Evolutionary conservation across 2,797 vertebrate genomes (phyloP), one percentile per base, ranked within the genome.

Genomic region (Sebastes minor): DNA sequence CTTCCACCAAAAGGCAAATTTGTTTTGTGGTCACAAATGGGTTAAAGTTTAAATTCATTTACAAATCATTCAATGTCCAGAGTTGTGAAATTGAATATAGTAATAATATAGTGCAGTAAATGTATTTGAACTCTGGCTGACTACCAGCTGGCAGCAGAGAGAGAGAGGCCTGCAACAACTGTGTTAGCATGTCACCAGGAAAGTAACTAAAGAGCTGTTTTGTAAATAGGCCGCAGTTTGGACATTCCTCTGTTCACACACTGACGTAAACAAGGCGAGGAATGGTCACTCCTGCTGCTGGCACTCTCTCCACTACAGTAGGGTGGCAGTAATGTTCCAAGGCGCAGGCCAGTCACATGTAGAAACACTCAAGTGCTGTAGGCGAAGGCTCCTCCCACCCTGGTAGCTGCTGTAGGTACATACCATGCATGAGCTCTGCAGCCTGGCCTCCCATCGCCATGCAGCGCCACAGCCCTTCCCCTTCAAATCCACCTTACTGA

Each of bases 281-380:
- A 80, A 42, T 42, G 83, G 82, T 91, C 82, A 83, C 82, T 89
- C 63, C 85, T 90, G 84, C 81, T 70, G 82, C 81, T 89, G 89
- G 86, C 84, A 57, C 84, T 69, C 68, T 61, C 86, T 78, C 32
- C 78, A 59, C 89, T 85, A 88, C 90, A 90, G 90, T 87, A 22
- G 88, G 94, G 91, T 93, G 93, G 94, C 93, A 93, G 92, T 92
- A 89, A 88, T 89, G 92, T 84, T 93, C 92, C 89, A 73, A 90
- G 86, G 87, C 88, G 49, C 71, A 83, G 72, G 71, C 86, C 13
- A 78, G 86, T 91, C 89, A 90, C 90, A 91, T 89, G 90, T 68
- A 92, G 84, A 85, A 80, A 81, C 82, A 84, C 82, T 90, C 84
- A 83, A 83, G 85, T 67, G 81, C 77, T 83, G 83, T 80, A 82